Conservation (phyloP, 2,797 vertebrate genomes). For the Psittacula echo region DNA sequence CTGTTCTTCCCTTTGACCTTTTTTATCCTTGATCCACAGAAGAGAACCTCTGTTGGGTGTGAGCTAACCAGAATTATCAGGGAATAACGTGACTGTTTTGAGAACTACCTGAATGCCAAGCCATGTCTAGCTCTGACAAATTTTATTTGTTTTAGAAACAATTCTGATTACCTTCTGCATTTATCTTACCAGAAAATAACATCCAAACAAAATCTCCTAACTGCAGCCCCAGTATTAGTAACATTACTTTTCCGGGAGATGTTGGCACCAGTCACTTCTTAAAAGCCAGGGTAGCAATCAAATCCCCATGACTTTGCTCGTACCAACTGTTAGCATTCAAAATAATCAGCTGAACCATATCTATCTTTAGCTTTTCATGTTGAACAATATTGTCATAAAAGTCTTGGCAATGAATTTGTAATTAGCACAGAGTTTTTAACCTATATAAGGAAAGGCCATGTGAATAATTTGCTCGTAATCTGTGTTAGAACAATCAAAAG, state of each 20-base stretch:
- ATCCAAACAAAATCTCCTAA: background rate
- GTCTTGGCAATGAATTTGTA: slow-evolving; percentile 17
- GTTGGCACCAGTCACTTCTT: background rate
- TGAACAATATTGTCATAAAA: slow-evolving; percentile 21
- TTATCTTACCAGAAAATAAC: background rate
- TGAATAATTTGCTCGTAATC: slow-evolving; percentile 13
- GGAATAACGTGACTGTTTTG: background rate
- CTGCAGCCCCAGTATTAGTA: background rate
- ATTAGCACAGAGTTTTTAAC: slow-evolving; percentile 6
- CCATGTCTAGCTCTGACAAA: background rate
- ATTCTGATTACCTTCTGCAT: background rate
- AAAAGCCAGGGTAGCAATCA: background rate
- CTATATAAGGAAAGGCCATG: slow-evolving; percentile 16
- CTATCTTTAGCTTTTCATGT: background rate
- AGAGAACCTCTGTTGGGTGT: background rate
- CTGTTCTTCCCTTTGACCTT: background rate
- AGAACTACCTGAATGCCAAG: background rate
- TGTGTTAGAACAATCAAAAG: slow-evolving; percentile 27
- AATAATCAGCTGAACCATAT: slow-evolving; percentile 16
- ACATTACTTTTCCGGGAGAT: background rate
- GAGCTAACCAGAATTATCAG: background rate
- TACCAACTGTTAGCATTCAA: background rate
- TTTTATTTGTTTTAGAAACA: background rate
- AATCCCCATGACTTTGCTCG: background rate
- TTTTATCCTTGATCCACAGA: background rate